phyloP scores from a whole-genome alignment of 2,888 invertebrate genomes.

The Lasioglossum figueresi region DNA sequence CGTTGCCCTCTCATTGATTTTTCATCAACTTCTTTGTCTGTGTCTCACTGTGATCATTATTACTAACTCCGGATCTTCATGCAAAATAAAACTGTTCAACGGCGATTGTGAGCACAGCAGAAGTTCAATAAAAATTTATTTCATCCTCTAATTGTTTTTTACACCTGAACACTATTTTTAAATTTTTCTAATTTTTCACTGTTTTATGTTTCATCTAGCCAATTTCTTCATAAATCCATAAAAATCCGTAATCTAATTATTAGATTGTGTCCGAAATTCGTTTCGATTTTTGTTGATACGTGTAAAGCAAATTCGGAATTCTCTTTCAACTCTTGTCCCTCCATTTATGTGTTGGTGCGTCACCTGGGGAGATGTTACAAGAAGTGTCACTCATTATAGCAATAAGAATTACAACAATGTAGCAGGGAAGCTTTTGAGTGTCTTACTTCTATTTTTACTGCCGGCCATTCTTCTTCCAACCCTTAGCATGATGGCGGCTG shows the following conservation, averaged over 20 bases:
- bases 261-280: background rate
- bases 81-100: no score
- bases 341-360: background rate
- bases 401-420: background rate
- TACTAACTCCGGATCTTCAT: no score
- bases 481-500: background rate
- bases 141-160: no score
- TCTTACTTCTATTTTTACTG: background rate
- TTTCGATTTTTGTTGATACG: background rate
- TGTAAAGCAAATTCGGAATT: background rate
- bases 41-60: background rate
- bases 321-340: background rate
- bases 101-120: no score
- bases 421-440: background rate
- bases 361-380: background rate
- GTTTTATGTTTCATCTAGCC: no score
- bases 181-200: no score
- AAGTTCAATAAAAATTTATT: no score
- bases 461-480: background rate
- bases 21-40: background rate
- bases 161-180: no score
- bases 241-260: background rate
- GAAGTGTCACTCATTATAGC: background rate
- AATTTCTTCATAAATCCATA: no score
- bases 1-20: background rate